Percentiles rank a stretch among this genome's conserved stretches.
Evolutionary conservation across 2,113 vertebrate genomes (phyloP).

Genomic region (Alligator sinensis): DNA sequence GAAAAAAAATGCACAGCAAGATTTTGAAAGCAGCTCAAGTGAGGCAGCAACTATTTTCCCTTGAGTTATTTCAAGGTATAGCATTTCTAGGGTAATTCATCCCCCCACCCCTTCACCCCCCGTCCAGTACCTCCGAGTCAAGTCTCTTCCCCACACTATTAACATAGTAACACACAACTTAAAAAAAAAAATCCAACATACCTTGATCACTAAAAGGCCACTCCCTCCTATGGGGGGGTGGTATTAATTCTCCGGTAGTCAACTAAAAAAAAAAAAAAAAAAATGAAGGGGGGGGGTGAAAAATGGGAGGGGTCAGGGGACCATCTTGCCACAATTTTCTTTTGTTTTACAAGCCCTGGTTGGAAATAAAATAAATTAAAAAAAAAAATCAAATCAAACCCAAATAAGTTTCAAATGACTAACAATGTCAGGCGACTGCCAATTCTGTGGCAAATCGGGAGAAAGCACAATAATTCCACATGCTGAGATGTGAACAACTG

Average conservation of each 20-base stretch:
- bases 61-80: constrained; percentile 64
- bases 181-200: constrained; percentile 42
- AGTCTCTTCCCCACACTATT: constrained; percentile 41
- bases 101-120: constrained; percentile 29
- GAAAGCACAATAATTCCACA: constrained; percentile 49
- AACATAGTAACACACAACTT: constrained; percentile 51
- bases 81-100: constrained; percentile 30
- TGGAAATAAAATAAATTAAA: background rate
- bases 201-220: constrained; percentile 66
- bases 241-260: constrained; percentile 65
- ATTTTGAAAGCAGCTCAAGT: constrained; percentile 34
- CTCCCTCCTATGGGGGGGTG: constrained; percentile 54
- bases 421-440: constrained; percentile 45
- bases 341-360: constrained; percentile 41
- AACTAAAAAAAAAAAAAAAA: constrained; percentile 45
- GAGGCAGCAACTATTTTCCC: constrained; percentile 39
- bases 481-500: constrained; percentile 69
- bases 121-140: constrained; percentile 2
- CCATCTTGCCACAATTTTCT: background rate
- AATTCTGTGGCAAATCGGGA: constrained; percentile 63
- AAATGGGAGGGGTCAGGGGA: background rate
- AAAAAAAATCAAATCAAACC: background rate
- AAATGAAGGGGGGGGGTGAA: background rate
- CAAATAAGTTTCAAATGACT: constrained; percentile 48
- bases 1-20: constrained; percentile 37